Conservation (phyloP, 2,113 vertebrate genomes). For the Shinisaurus crocodilurus region DNA sequence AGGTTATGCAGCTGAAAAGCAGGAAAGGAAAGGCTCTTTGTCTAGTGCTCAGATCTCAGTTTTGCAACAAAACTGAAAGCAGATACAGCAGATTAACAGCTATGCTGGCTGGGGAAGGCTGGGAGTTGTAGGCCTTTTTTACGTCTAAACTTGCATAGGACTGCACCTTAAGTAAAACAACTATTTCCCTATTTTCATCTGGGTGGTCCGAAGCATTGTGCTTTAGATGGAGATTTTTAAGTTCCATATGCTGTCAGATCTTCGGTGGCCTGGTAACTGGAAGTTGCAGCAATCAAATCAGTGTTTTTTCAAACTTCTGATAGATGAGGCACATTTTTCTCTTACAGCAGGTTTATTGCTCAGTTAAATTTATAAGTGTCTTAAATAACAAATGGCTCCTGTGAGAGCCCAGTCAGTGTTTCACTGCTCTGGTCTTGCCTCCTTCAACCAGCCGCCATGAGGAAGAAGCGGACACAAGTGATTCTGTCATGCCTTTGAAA, state of each 20-base stretch:
- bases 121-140: no score
- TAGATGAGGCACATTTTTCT: no score
- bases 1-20: no score
- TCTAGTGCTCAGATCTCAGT: no score
- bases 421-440: not conserved
- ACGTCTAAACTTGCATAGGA: no score
- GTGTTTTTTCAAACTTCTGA: not conserved
- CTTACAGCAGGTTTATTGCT: not conserved
- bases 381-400: not conserved
- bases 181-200: not conserved
- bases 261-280: not conserved
- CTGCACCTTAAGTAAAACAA: not conserved
- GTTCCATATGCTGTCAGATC: not conserved
- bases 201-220: not conserved
- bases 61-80: no score
- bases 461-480: not conserved
- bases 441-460: not conserved
- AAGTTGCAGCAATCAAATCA: no score
- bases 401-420: not conserved
- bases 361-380: no score
- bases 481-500: not conserved
- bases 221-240: not conserved
- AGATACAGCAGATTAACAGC: no score
- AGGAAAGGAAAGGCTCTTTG: no score
- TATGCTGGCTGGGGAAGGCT: no score